phyloP scores from a whole-genome alignment of 2,888 invertebrate genomes.

The Sphecodes monilicornis region DNA sequence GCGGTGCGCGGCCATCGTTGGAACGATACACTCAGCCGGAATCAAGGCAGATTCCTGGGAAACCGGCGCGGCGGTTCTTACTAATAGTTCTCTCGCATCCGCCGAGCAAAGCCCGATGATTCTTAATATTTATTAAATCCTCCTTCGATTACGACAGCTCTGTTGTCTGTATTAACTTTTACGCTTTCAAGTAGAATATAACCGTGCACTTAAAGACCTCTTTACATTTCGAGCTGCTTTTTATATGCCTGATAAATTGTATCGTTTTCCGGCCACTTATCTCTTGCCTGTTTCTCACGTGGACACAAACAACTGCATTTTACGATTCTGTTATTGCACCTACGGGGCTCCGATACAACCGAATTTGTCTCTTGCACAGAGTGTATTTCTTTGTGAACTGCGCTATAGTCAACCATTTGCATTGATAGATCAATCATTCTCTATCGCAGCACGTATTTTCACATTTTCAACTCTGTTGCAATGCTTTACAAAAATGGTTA shows the following conservation, averaged over 20 bases:
- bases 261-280: conserved; percentile 40
- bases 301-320: conserved; percentile 37
- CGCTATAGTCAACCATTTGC: neutral
- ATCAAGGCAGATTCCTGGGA: conserved; percentile 26
- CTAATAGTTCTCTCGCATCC: conserved; percentile 6
- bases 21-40: conserved; percentile 11
- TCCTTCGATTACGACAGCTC: conserved; percentile 17
- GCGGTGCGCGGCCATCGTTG: conserved; percentile 18
- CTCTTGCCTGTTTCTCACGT: conserved; percentile 34
- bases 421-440: neutral
- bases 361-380: neutral
- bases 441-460: neutral
- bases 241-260: conserved; percentile 48
- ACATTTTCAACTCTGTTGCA: neutral
- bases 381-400: neutral
- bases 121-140: conserved; percentile 34
- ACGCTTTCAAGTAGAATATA: conserved; percentile 27
- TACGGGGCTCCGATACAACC: neutral
- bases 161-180: conserved; percentile 29
- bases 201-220: conserved; percentile 31
- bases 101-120: neutral
- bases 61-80: neutral
- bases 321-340: conserved; percentile 32
- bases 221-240: conserved; percentile 38
- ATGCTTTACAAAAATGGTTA: neutral